These are phyloP conservation scores for Felis chaus DNA, from an alignment of 2,113 vertebrate species.

Conservation along the genomic window DNA sequence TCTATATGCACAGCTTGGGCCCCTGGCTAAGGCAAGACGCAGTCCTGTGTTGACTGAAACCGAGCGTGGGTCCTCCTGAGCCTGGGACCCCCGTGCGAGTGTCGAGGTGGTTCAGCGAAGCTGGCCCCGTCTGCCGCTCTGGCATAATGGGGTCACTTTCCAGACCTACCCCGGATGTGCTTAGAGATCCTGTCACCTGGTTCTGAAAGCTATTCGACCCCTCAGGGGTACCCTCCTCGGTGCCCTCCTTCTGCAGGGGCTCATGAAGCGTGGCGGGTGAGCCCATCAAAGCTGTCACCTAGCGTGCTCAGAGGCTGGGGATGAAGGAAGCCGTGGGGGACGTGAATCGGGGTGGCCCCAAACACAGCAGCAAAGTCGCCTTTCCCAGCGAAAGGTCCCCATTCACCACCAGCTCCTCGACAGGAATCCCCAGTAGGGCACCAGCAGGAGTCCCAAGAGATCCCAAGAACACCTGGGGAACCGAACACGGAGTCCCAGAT, in stretches of 20 bases:
- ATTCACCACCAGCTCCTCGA: neutral
- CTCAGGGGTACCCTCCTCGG: neutral
- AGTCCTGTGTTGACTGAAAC: rapidly evolving
- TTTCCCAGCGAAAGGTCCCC: neutral
- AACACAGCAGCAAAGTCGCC: neutral
- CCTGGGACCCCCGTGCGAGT: rapidly evolving
- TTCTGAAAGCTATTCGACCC: neutral
- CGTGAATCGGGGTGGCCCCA: too few relatives aligned
- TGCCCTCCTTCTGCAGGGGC: neutral
- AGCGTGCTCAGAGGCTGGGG: neutral
- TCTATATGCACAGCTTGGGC: neutral
- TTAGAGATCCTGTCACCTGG: neutral
- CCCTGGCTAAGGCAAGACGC: neutral
- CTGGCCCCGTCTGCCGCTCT: neutral
- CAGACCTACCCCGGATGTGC: neutral
- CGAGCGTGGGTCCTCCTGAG: rapidly evolving
- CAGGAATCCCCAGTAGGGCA: neutral
- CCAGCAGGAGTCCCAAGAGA: neutral
- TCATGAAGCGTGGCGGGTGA: neutral
- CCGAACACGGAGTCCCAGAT: neutral
- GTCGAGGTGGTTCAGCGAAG: neutral
- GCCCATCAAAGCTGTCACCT: neutral
- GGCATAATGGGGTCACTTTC: neutral
- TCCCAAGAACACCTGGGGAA: too few relatives aligned
- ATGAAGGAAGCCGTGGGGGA: neutral